Base-by-base conservation (phyloP, 1,140 invertebrate genomes). In the Aphaenogaster floridana region DNA sequence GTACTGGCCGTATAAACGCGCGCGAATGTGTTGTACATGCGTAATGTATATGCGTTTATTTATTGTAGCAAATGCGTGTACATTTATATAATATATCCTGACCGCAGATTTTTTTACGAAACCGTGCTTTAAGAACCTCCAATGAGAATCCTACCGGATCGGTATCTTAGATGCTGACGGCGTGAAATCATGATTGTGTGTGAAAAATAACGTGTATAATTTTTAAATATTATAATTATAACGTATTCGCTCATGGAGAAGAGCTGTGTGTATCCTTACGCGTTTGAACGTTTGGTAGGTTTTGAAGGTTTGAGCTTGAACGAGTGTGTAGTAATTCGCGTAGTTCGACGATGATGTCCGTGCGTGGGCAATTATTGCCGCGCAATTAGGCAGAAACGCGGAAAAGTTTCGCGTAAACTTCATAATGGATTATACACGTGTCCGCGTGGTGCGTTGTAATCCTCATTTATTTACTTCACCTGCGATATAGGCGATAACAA, bases 331-430 rank as follows among this genome's bases (percentile, higher is more conserved):
- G 36, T 59, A 57, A 45, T 86, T 85, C 36, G 28, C 71, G n/a
- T 61, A 39, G 39, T 76, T 59, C 42, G 84, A 80, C 77, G 71
- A 36, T 78, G 57, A 39, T 48, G 9, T 83, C 69, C 63, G 66
- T 48, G 76, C 69, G 59, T 64, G 52, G 83, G 76, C 81, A 69
- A 87, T 86, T 89, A 87, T 90, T 83, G 63, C 88, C 85, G 57
- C 76, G 61, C 79, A 34, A 61, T 78, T 63, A 79, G 84, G 80
- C 87, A 77, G 54, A 59, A 89, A 83, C 69, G 57, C 66, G 72
- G 45, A 57, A 50, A 86, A 81, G 39, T 81, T 77, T 86, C 48
- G 76, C 21, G 61, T 69, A 85, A 89, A 89, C 68, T 84, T 76
- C 8, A 59, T 76, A 74, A 76, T 69, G 80, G 50, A 88, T 69